Conservation (phyloP, 2,888 invertebrate species). For the Elysia crispata region DNA sequence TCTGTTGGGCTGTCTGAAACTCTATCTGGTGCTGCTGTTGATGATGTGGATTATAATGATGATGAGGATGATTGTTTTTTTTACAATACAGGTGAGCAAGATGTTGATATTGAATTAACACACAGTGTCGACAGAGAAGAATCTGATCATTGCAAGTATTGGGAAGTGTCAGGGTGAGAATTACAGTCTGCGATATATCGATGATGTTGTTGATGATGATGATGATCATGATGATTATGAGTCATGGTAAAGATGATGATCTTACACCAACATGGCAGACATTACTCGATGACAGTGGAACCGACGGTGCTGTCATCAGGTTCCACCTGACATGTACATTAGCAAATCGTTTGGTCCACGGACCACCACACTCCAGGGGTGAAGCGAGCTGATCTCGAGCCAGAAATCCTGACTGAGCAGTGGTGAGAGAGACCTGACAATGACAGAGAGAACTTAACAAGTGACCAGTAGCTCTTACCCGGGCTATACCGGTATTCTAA, state of each 20-base stretch:
- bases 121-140: background rate
- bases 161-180: background rate
- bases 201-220: slow-evolving; percentile 25
- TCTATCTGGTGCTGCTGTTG: background rate
- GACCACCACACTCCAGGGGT: too few species aligned
- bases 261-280: too few species aligned
- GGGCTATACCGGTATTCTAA: too few species aligned
- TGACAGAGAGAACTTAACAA: too few species aligned
- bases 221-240: background rate
- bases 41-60: background rate
- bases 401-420: too few species aligned
- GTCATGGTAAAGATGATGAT: background rate
- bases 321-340: too few species aligned
- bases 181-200: background rate
- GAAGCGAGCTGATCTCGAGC: too few species aligned
- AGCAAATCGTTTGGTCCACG: too few species aligned
- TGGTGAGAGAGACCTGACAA: too few species aligned
- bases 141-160: background rate
- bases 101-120: background rate
- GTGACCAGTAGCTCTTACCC: too few species aligned
- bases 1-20: background rate
- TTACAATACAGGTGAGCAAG: background rate
- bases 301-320: too few species aligned
- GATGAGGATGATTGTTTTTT: background rate
- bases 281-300: too few species aligned